Evolutionary conservation across 2,113 vertebrate species (phyloP), one percentile per base, ranked within the genome.

Genomic region (Pteropus alecto): DNA sequence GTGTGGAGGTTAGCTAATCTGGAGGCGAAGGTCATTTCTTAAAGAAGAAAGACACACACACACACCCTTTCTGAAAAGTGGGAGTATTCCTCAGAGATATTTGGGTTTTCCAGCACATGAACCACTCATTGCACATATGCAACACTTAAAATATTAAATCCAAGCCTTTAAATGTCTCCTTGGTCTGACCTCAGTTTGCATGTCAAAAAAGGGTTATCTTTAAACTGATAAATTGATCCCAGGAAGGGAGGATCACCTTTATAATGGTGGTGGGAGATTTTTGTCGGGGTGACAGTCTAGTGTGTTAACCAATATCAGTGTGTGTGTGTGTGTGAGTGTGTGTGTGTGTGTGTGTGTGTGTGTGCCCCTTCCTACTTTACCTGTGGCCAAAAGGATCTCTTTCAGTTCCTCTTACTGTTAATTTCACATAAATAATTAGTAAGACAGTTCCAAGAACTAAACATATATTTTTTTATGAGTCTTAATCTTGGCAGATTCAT

Each of bases 11-110:
- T 56, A 73, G 22, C 30, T 85, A 38, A 68, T 19, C 41, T 28
- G 35, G 54, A 82, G 51, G 19, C 70, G 14, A 97, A 63, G n/a
- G 4, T 65, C 43, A 65, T 89, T 81, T 90, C n/a, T 94, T 95
- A 26, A 61, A 77, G 56, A 90, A 74, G 6, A 87, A 74, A 6
- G 8, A 33, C 16, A 89, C 35, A n/a, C n/a, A 30, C 41, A 5
- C 7, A 33, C 46, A 2, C 19, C 28, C 65, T 6, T 56, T 96
- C 11, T 67, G 41, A 54, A 48, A 88, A 93, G 54, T 61, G 30
- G 30, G 4, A 74, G 13, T 35, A 8, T 89, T 92, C 28, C 22
- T 41, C 43, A 83, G 12, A 81, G 35, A 46, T 5, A 35, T 54
- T 61, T 78, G 46, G 54, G 26, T 70, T 90, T 28, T 30, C 28